Evolutionary conservation across 2,888 invertebrate genomes (phyloP).

Genomic region (Cremastinae sp.): DNA sequence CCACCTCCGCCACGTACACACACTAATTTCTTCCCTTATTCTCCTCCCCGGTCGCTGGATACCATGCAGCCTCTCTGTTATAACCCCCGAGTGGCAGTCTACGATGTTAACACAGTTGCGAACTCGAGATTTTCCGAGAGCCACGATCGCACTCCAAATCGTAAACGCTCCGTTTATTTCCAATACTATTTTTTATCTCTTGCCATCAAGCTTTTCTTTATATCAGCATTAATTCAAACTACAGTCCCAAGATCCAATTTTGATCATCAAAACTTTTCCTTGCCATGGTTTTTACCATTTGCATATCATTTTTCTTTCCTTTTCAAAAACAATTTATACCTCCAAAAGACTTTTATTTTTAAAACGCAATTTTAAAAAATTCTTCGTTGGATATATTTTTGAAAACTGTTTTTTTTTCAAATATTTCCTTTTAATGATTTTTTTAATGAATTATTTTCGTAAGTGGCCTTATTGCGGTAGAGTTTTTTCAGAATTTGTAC

Average conservation of each 20-base stretch:
- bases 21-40: background rate
- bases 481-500: no score
- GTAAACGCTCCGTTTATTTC: background rate
- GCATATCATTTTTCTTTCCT: background rate
- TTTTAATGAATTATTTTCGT: constrained; percentile 2
- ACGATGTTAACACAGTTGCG: constrained; percentile 25
- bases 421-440: background rate
- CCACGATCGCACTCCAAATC: background rate
- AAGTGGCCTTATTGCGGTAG: no score
- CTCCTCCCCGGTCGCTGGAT: constrained; percentile 43
- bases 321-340: background rate
- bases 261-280: no score
- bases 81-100: constrained; percentile 48
- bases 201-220: background rate
- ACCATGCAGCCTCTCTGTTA: constrained; percentile 58
- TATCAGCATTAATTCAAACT: no score
- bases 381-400: no score
- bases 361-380: no score
- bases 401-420: no score
- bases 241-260: no score
- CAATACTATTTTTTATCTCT: background rate
- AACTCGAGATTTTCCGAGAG: constrained; percentile 11
- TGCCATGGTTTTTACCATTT: background rate
- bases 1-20: no score
- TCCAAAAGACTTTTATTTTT: no score